Evolutionary conservation across 2,797 vertebrate genomes (phyloP).

Genomic region (Tragelaphus oryx): DNA sequence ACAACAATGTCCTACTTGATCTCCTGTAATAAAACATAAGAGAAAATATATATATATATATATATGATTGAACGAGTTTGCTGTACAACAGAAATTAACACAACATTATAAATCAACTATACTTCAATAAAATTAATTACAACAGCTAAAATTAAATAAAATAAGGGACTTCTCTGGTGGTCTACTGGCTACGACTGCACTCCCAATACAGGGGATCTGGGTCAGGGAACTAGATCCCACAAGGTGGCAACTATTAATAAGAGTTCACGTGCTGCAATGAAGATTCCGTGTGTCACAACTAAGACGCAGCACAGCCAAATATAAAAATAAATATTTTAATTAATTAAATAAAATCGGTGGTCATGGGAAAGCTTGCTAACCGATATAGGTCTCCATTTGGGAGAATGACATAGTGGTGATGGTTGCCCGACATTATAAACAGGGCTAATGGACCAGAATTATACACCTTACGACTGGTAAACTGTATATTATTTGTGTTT

Average conservation of each 20-base stretch:
- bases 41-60: background rate
- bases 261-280: background rate
- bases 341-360: background rate
- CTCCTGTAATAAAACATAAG: background rate
- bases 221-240: background rate
- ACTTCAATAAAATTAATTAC: background rate
- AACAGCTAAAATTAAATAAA: background rate
- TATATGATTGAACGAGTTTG: background rate
- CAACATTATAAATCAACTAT: background rate
- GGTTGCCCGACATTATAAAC: background rate
- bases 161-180: background rate
- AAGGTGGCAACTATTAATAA: background rate
- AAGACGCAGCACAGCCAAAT: background rate
- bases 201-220: background rate
- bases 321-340: background rate
- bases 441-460: background rate
- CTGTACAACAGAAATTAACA: background rate
- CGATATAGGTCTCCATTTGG: background rate
- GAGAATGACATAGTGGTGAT: too few species aligned
- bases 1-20: background rate
- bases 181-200: background rate
- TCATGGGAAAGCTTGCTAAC: background rate
- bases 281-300: rapidly evolving
- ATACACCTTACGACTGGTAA: background rate
- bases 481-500: background rate